A percentile compares a stretch with the other conserved stretches of the same genome.
These are phyloP conservation scores for Tetranychus cinnabarinus DNA, from an alignment of 1,140 invertebrate genomes.

Conservation along the genomic window DNA sequence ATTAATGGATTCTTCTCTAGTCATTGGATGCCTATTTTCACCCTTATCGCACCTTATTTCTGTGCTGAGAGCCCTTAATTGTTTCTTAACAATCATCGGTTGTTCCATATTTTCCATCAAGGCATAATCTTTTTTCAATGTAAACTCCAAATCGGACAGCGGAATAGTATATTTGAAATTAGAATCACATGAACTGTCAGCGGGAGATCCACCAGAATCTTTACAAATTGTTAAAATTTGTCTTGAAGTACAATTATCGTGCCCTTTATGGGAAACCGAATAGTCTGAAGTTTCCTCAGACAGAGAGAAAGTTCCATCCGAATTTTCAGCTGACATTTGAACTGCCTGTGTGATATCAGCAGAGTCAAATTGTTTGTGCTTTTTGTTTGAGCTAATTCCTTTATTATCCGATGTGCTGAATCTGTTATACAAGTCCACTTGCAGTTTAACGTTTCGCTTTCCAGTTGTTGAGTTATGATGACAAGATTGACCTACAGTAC, in stretches of 20 bases:
- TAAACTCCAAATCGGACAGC: not conserved
- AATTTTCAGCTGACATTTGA: not conserved
- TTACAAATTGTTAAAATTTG: not conserved
- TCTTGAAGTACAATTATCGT: not conserved
- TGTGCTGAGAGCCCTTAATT: not conserved
- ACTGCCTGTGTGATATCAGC: not conserved
- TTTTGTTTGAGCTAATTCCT: not conserved
- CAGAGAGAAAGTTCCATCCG: not conserved
- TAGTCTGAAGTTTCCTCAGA: not conserved
- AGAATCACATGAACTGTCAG: not conserved
- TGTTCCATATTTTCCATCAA: not conserved
- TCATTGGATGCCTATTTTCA: not conserved
- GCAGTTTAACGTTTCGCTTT: not conserved
- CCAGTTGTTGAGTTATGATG: not conserved
- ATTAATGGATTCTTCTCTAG: not conserved
- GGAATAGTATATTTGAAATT: not conserved
- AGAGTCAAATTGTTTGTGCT: not conserved
- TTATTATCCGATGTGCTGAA: not conserved
- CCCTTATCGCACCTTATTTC: not conserved
- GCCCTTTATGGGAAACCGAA: not conserved
- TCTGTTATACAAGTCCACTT: not conserved
- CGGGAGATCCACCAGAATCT: not conserved
- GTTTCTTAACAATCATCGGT: not conserved
- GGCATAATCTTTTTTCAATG: not conserved
- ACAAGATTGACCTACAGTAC: not conserved